A percentile compares a stretch with the other conserved stretches of the same genome.
These are phyloP conservation scores for Neopipo cinnamomea DNA, from an alignment of 2,113 vertebrate genomes.

Conservation along the genomic window DNA sequence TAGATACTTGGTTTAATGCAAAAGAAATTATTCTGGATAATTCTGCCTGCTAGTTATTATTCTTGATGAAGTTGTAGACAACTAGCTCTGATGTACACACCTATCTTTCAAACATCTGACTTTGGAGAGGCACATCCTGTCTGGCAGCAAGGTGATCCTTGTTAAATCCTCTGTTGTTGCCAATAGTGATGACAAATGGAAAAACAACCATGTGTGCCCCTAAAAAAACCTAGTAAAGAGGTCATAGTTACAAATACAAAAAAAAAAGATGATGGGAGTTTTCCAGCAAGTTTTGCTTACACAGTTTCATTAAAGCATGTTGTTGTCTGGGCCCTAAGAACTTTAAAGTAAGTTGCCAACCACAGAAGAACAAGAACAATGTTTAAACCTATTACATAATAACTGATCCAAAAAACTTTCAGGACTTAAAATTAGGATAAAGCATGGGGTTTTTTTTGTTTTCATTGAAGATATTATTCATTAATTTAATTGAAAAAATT, in stretches of 20 bases:
- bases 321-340: neutral
- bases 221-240: neutral
- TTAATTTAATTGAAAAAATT: neutral
- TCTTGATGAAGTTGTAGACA: neutral
- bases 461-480: neutral
- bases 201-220: neutral
- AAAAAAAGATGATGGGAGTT: neutral
- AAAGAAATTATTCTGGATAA: neutral
- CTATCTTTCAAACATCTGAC: neutral
- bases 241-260: neutral
- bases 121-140: neutral
- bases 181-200: neutral
- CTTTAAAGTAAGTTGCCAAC: neutral
- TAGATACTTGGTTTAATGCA: neutral
- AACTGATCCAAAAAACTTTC: neutral
- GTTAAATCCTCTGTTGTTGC: neutral
- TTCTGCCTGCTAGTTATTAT: neutral
- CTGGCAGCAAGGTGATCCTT: neutral
- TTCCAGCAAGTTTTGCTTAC: neutral
- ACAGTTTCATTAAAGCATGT: neutral
- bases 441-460: accelerated
- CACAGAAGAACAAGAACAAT: neutral
- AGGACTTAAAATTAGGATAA: neutral
- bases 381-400: neutral
- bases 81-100: accelerated